Percentiles rank a stretch among this genome's conserved stretches.
Conservation (phyloP, 2,797 vertebrate genomes). For the Neoniphon sammara region DNA sequence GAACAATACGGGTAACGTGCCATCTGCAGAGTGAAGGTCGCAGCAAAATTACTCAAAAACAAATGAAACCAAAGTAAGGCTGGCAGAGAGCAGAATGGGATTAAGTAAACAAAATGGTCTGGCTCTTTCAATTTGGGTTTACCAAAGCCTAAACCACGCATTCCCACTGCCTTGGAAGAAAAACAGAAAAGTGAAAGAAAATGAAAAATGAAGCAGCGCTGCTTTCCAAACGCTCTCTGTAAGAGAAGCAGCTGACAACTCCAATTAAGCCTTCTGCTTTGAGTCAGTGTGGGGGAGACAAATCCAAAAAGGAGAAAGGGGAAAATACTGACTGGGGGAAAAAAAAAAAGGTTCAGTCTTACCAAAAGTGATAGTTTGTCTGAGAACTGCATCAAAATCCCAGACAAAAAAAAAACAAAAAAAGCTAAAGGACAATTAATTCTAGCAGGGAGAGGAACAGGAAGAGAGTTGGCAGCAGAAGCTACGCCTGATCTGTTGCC, state of each 20-base stretch:
- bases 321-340: background rate
- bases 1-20: background rate
- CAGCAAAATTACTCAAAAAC: background rate
- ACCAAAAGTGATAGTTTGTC: background rate
- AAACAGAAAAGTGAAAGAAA: background rate
- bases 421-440: background rate
- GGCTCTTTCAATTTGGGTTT: background rate
- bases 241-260: background rate
- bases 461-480: background rate
- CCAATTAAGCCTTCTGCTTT: background rate
- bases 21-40: background rate
- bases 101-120: background rate
- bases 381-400: background rate
- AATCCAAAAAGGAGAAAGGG: background rate
- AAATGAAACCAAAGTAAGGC: background rate
- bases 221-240: background rate
- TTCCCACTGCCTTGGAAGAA: background rate
- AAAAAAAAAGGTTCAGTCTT: background rate
- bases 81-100: background rate
- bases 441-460: slow-evolving; percentile 3
- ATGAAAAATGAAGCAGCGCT: too few species aligned
- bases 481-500: slow-evolving; percentile 1
- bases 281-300: background rate
- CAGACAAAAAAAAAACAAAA: too few species aligned
- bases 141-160: background rate